Evolutionary conservation across 2,113 vertebrate species (phyloP), one percentile per base, ranked within the genome.

Genomic region (Dipodomys spectabilis): DNA sequence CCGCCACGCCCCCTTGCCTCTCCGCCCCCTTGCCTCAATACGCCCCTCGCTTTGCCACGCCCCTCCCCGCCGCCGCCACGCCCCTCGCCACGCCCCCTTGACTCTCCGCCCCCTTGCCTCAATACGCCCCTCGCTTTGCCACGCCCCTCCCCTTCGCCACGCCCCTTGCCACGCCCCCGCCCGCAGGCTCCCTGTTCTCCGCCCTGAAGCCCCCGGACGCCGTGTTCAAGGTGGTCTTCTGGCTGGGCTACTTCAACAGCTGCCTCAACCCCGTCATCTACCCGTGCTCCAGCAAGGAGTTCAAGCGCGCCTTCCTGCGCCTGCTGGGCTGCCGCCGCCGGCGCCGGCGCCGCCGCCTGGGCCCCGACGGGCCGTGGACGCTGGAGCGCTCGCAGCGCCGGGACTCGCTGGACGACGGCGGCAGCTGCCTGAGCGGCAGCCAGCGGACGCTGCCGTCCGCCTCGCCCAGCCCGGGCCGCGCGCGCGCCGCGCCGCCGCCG

Each of bases 191-290:
- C 88, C 98, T 99, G 95, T 99, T 99, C 97, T 98, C 97, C 0
- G 97, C 98, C 94, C 98, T 99, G 97, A 99, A 99, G 77, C 98
- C 99, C 11, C 99, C 99, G 6, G 99, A 99, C 44, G 95, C 98
- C 1, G 98, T 99, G 97, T 99, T 99, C 98, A 99, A 99, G 96
- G 99, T 99, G 81, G 99, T 99, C 97, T 99, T 99, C 98, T 99
- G 99, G 99, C 98, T 99, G 69, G 99, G 99, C 91, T 99, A 99
- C 97, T 99, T 99, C 98, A 99, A 99, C 98, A 99, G 99, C 98
- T 99, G 99, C 97, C 97, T 99, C 97, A 99, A 99, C 96, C 99
- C 99, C 94, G 99, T 99, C 98, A 99, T 99, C 97, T 99, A 99
- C 97, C 99, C 99, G 72, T 99, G 99, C 98, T 99, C 99, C 97